Base-by-base conservation (phyloP, 2,888 invertebrate genomes). In the Atrina japonica region DNA sequence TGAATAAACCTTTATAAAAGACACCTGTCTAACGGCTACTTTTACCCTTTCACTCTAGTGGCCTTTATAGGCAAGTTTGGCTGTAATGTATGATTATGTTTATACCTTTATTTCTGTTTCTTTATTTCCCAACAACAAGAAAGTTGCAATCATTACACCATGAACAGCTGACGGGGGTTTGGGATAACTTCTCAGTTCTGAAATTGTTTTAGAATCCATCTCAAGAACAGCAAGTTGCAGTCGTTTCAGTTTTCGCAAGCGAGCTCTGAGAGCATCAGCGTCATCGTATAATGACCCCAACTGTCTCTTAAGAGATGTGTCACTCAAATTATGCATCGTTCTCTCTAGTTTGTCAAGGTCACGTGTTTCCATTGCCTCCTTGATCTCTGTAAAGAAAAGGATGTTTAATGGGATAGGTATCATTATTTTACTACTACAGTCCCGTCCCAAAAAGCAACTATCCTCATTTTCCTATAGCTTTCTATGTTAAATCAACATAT, bases 301-400 rank as follows among this genome's bases (percentile, higher is more conserved):
- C n/a, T 74, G 71, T 9, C 53, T 47, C 29, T 65, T 65, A 18
- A 80, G 29, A 1, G 77, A 73, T 3, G 73, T 71, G 27, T 76
- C 79, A 47, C 77, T 80, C 0, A 67, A 72, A 47, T 75, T 79
- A 58, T 76, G 75, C 63, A 87, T 78, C 25, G 82, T 79, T 14
- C 76, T 76, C 55, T 86, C 86, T n/a, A 87, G 67, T 58, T 70
- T 76, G 45, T 80, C 77, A 29, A 87, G 64, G 58, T 84, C 77
- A 40, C 83, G 79, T 23, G 72, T 52, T 0, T 66, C 69, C 50
- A 86, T 86, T 3, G 86, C 86, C 16, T 82, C 80, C 6, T 67
- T 63, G 41, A 87, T 67, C 49, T 81, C 81, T 81, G 55, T 30
- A 64, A 56, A 18, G n/a, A 3, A 40, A 30, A 21, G n/a, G 16